phyloP scores from a whole-genome alignment of 2,797 vertebrate species.

The Eremophila alpestris region DNA sequence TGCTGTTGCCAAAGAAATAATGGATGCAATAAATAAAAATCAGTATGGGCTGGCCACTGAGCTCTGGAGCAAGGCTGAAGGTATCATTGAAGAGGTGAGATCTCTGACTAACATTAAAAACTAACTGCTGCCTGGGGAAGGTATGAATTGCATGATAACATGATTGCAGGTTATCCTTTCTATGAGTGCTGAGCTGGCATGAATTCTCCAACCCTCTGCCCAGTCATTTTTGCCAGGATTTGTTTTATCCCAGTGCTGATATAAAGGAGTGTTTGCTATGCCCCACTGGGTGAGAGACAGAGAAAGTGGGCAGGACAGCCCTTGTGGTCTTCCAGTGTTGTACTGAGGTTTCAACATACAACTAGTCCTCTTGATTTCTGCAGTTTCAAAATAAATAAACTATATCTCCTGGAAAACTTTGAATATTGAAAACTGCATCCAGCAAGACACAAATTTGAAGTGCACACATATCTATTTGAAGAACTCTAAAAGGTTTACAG shows the following conservation, averaged over 20 bases:
- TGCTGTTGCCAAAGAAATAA: conserved; percentile 81
- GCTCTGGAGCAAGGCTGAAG: conserved; percentile 86
- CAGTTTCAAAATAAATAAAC: background rate
- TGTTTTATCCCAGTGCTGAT: background rate
- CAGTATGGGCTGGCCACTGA: conserved; percentile 84
- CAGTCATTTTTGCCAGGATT: background rate
- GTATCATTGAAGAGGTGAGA: conserved; percentile 84
- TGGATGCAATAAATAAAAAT: conserved; percentile 80
- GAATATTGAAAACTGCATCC: background rate
- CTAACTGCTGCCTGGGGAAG: background rate
- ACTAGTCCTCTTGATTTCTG: background rate
- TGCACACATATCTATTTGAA: background rate
- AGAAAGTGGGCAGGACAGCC: background rate
- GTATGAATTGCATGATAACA: too few relatives aligned
- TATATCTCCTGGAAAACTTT: background rate
- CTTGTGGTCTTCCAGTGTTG: background rate
- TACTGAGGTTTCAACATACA: background rate
- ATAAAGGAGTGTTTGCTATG: background rate
- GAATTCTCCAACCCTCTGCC: background rate
- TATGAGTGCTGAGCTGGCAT: background rate
- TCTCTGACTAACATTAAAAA: background rate
- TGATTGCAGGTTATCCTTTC: background rate
- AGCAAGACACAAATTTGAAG: background rate
- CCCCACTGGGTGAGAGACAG: background rate
- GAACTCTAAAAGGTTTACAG: background rate